phyloP scores from a whole-genome alignment of 1,140 invertebrate genomes.

The Neoseiulus cucumeris region DNA sequence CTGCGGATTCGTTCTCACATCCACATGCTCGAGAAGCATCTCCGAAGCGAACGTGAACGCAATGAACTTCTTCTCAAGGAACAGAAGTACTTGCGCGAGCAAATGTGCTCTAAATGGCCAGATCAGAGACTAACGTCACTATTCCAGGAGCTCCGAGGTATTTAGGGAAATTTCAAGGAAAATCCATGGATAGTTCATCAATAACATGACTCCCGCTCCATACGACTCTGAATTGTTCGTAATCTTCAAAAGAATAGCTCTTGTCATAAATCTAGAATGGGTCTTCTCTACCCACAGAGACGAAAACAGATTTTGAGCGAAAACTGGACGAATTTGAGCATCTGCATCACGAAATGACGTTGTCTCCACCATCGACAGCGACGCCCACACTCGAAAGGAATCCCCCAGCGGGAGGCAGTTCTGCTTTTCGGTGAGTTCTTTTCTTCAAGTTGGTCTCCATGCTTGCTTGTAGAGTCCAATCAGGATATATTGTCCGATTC shows the following conservation, averaged over 20 bases:
- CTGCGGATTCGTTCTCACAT: background rate
- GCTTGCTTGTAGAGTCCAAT: too few relatives aligned
- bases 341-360: background rate
- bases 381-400: background rate
- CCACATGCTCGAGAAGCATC: background rate
- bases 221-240: too few relatives aligned
- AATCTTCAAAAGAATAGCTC: too few relatives aligned
- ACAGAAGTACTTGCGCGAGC: background rate
- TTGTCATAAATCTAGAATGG: too few relatives aligned
- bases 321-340: constrained; percentile 1
- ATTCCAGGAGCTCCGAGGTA: too few relatives aligned
- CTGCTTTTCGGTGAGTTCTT: too few relatives aligned
- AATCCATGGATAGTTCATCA: too few relatives aligned
- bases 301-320: background rate
- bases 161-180: too few relatives aligned
- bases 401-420: background rate
- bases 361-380: background rate
- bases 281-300: background rate
- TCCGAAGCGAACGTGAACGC: background rate
- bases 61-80: background rate
- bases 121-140: too few relatives aligned
- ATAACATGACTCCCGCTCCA: too few relatives aligned
- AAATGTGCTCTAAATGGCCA: background rate
- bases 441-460: too few relatives aligned
- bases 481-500: too few relatives aligned